Evolutionary conservation across 2,113 vertebrate genomes (phyloP), one percentile per base, ranked within the genome.

Genomic region (Toxostoma redivivum): DNA sequence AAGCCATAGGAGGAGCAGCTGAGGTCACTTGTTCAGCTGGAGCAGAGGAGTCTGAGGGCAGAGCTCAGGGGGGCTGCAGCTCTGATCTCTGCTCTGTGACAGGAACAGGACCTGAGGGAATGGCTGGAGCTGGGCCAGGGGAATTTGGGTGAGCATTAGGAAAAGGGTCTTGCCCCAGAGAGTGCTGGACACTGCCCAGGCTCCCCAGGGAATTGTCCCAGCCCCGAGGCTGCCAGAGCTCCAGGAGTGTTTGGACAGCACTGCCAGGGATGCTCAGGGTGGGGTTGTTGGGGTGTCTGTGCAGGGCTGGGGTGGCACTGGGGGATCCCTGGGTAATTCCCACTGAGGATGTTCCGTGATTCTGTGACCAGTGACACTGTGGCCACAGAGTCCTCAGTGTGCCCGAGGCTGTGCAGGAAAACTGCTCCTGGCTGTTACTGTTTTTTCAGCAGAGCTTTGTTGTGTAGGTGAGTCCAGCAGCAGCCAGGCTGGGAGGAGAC

Each of bases 91-190:
- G 70, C 47, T 69, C 53, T 53, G 47, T 7, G 47, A 20, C 54
- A 61, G 47, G n/a, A 21, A 15, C 54, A 54, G 70, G 3, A 14
- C 4, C 45, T 3, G 20, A 47, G 87, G 61, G 40, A 5, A 19
- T 0, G 5, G 54, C 70, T 76, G 54, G 54, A 45, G 69, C 45
- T 67, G 69, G 2, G 38, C 0, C 2, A 10, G 24, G 28, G n/a
- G 13, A 9, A 1, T 2, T 33, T 5, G 3, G 25, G 24, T 81
- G 78, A n/a, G 11, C 0, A 0, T 69, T 10, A 35, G 47, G 69
- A 1, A 6, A 47, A 56, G 8, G 18, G 7, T 54, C 70, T 31
- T 67, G 8, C n/a, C 21, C 30, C 47, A 31, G 61, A 40, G 25
- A 31, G 47, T 76, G 40, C 21, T 54, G 40, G 42, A 54, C 86